Base-by-base conservation (phyloP, 2,888 invertebrate genomes). In the Trachelus troglodyta region DNA sequence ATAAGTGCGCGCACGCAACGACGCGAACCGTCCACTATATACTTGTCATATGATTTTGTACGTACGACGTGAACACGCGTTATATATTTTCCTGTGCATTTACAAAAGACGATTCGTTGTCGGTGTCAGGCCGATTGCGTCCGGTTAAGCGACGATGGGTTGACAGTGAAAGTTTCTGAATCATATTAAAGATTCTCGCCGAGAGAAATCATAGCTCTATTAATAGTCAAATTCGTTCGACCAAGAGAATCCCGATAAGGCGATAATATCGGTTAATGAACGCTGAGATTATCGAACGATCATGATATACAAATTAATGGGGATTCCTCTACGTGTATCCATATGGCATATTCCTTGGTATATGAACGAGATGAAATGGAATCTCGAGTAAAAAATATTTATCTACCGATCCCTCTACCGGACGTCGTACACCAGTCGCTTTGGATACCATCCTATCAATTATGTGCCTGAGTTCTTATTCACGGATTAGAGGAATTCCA, bases 101-200 rank as follows among this genome's bases (percentile, higher is more conserved):
- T 23, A 56, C 56, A 23, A 56, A 23, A 9, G 56, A 56, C 56
- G 56, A 23, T 56, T 56, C 56, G 56, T 23, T 23, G 56, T 56
- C 56, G 9, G 56, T 23, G 56, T 56, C 56, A 9, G 56, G 2
- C 56, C 56, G 56, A 56, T 23, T 23, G 23, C 56, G 23, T 15
- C 9, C 56, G 56, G 23, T 56, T 56, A 23, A 2, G 2, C 81
- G 84, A 85, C 86, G 84, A 86, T 81, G 76, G 83, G 85, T 85
- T 88, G 89, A 89, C 89, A 88, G 89, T 89, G 89, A 89, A 89
- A 89, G 89, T 89, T 56, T 82, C 82, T 85, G 84, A 88, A 87
- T 89, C 85, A 83, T 88, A 87, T 88, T 88, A 87, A 87, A 85
- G 75, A 83, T 81, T 83, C 81, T 80, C 33, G 81, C 56, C 15